phyloP scores from a whole-genome alignment of 2,797 vertebrate genomes.

The Podarcis lilfordi region DNA sequence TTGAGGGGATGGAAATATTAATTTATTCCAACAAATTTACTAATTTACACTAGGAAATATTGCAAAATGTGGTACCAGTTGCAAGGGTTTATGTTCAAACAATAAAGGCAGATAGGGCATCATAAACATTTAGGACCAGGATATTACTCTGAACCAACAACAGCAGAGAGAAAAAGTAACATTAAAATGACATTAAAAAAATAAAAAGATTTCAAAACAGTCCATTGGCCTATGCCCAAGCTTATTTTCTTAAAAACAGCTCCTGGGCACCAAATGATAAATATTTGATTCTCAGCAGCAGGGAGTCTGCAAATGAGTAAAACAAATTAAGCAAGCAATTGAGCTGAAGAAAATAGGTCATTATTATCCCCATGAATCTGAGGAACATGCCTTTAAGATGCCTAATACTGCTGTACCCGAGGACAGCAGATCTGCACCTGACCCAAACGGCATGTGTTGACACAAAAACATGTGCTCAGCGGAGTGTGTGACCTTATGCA shows the following conservation, averaged over 20 bases:
- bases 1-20: neutral
- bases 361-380: neutral
- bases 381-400: neutral
- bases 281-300: constrained; percentile 12
- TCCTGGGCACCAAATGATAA: neutral
- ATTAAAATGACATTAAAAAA: neutral
- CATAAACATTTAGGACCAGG: neutral
- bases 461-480: neutral
- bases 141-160: neutral
- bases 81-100: neutral
- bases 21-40: neutral
- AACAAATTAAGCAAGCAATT: constrained; percentile 7
- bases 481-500: neutral
- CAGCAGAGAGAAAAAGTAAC: neutral
- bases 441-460: neutral
- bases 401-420: neutral
- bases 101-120: neutral
- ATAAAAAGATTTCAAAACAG: neutral
- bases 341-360: neutral
- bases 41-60: neutral
- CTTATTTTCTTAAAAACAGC: neutral
- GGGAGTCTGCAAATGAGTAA: neutral
- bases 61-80: neutral
- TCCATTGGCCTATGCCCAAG: neutral
- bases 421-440: neutral